Percentiles rank a stretch among this genome's conserved stretches.
phyloP scores from a whole-genome alignment of 2,888 invertebrate genomes.

The Agrotis segetum region DNA sequence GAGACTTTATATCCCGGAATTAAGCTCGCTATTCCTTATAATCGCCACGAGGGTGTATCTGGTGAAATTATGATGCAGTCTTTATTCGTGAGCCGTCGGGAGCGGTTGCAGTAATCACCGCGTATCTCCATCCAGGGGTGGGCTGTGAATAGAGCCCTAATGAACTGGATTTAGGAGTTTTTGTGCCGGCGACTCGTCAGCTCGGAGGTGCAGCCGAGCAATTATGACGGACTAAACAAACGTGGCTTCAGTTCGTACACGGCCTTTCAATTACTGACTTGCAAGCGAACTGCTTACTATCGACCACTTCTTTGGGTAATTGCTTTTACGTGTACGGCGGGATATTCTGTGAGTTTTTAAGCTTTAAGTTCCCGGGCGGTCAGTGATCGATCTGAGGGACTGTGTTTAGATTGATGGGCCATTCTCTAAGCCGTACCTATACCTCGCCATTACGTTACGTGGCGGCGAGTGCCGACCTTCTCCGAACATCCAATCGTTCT shows the following conservation, averaged over 20 bases:
- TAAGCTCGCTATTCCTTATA: constrained; percentile 81
- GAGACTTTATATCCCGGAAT: constrained; percentile 76
- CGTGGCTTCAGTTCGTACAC: constrained; percentile 77
- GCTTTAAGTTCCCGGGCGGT: constrained; percentile 69
- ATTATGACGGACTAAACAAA: constrained; percentile 90
- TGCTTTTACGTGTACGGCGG: constrained; percentile 71
- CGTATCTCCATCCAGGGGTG: constrained; percentile 91
- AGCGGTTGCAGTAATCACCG: constrained; percentile 91
- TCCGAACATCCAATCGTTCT: constrained; percentile 89
- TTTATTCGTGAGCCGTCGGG: constrained; percentile 91
- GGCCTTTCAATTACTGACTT: constrained; percentile 79
- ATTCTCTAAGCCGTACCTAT: constrained; percentile 80
- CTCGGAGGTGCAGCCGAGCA: constrained; percentile 88
- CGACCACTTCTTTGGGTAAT: constrained; percentile 71
- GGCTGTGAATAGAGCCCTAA: constrained; percentile 90
- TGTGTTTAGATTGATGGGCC: constrained; percentile 81
- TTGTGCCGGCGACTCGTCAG: constrained; percentile 89
- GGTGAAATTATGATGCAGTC: constrained; percentile 91
- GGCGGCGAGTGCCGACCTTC: constrained; percentile 82
- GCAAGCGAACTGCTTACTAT: constrained; percentile 72
- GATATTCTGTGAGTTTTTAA: constrained; percentile 63
- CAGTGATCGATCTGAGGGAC: constrained; percentile 79
- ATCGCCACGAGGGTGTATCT: constrained; percentile 85
- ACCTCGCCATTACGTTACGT: constrained; percentile 74
- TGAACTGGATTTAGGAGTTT: constrained; percentile 91